phyloP scores from a whole-genome alignment of 2,113 vertebrate genomes.

The Mesitornis unicolor region DNA sequence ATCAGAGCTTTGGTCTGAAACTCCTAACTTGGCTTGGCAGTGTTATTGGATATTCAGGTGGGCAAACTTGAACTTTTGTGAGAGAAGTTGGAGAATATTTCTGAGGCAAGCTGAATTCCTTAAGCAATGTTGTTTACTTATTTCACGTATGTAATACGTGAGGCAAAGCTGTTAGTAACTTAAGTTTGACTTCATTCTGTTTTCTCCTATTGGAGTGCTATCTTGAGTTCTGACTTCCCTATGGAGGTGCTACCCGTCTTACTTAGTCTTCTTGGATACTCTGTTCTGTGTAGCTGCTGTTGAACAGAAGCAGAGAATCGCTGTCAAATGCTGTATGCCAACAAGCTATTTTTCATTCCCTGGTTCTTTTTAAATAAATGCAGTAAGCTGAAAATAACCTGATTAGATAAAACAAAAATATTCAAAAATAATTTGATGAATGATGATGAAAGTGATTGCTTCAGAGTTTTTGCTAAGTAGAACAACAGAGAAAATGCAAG shows the following conservation, averaged over 20 bases:
- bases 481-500: not conserved
- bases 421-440: conserved; percentile 29
- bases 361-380: not conserved
- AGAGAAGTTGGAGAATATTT: not conserved
- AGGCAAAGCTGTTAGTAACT: conserved; percentile 1
- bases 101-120: not conserved
- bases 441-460: not conserved
- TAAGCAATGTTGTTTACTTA: not conserved
- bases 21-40: conserved; percentile 90
- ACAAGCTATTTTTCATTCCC: not conserved
- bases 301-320: not conserved
- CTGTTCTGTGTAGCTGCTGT: not conserved
- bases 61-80: conserved; percentile 2
- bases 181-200: not conserved
- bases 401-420: conserved; percentile 22
- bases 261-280: not conserved
- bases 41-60: conserved; percentile 94
- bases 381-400: conserved; percentile 35
- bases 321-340: not conserved
- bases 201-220: not conserved
- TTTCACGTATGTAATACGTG: not conserved
- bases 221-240: not conserved
- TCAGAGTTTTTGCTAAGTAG: conserved; percentile 4
- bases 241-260: not conserved
- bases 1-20: conserved; percentile 95